These are phyloP conservation scores for Saccopteryx leptura DNA, from an alignment of 2,113 vertebrate genomes.

Conservation along the genomic window DNA sequence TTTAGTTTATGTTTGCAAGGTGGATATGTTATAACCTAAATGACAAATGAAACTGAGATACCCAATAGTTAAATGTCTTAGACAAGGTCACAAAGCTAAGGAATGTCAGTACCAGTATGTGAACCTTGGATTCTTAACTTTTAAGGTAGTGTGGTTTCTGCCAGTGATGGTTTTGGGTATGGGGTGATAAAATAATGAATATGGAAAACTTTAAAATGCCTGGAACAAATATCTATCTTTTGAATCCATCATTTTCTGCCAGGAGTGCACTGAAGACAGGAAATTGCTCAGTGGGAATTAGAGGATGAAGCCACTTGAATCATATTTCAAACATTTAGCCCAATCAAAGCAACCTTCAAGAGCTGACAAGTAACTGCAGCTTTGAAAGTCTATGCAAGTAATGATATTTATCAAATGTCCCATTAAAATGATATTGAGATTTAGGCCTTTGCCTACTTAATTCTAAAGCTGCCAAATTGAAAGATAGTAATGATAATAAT, in stretches of 20 bases:
- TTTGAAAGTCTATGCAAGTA: conserved; percentile 40
- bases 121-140: neutral
- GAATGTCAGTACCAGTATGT: neutral
- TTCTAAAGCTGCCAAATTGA: conserved; percentile 16
- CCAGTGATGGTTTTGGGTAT: conserved; percentile 62
- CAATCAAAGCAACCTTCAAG: conserved; percentile 62
- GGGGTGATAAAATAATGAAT: conserved; percentile 63
- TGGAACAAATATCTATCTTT: conserved; percentile 51
- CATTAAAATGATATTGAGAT: conserved; percentile 12
- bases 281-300: conserved; percentile 59
- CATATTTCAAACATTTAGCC: conserved; percentile 47
- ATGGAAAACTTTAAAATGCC: conserved; percentile 35
- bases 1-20: conserved; percentile 13
- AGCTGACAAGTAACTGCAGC: conserved; percentile 31
- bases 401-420: conserved; percentile 53
- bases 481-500: conserved; percentile 1
- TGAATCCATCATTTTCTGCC: conserved; percentile 53
- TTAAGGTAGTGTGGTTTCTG: conserved; percentile 44
- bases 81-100: neutral
- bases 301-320: conserved; percentile 71
- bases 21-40: neutral
- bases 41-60: neutral
- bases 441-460: neutral
- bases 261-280: conserved; percentile 54
- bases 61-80: neutral